Evolutionary conservation across 23 tunicate genomes (phyloP).

Genomic region (Botrylloides violaceus): DNA sequence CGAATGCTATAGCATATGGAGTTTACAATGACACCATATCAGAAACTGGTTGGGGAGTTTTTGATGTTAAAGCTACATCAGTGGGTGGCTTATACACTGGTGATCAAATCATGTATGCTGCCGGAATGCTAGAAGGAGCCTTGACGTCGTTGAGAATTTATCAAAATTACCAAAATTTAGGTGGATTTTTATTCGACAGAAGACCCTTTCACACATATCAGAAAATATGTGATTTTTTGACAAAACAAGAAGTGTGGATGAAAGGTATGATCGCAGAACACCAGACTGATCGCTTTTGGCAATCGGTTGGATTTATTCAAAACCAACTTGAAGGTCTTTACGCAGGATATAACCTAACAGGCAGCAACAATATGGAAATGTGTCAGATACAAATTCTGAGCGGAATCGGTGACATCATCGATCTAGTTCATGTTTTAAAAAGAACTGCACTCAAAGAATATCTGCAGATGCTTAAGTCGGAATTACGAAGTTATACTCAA

Average conservation of each 20-base stretch:
- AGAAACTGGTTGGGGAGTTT: conserved; percentile 31
- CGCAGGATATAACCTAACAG: background rate
- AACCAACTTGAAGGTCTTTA: conserved; percentile 19
- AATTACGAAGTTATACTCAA: conserved; percentile 1
- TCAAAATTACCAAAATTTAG: conserved; percentile 13
- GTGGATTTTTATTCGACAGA: conserved; percentile 10
- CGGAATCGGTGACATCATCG: conserved; percentile 33
- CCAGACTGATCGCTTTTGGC: conserved; percentile 12
- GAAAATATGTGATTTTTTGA: conserved; percentile 13
- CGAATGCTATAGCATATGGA: conserved; percentile 30
- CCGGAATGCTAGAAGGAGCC: conserved; percentile 31
- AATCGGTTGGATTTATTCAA: conserved; percentile 4
- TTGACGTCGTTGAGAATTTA: conserved; percentile 19
- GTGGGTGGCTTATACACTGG: background rate
- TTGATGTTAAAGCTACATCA: conserved; percentile 12
- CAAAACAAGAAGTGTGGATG: conserved; percentile 17
- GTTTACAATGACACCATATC: conserved; percentile 22
- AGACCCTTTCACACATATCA: conserved; percentile 2
- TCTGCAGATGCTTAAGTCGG: background rate
- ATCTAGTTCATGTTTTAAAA: conserved; percentile 11
- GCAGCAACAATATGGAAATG: background rate
- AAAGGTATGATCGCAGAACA: background rate
- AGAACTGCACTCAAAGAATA: background rate
- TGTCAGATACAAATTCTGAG: conserved; percentile 19
- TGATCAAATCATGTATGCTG: conserved; percentile 18